Percentiles rank a stretch among this genome's conserved stretches.
Evolutionary conservation across 2,888 invertebrate species (phyloP).

Genomic region (Hypomecis punctinalis): DNA sequence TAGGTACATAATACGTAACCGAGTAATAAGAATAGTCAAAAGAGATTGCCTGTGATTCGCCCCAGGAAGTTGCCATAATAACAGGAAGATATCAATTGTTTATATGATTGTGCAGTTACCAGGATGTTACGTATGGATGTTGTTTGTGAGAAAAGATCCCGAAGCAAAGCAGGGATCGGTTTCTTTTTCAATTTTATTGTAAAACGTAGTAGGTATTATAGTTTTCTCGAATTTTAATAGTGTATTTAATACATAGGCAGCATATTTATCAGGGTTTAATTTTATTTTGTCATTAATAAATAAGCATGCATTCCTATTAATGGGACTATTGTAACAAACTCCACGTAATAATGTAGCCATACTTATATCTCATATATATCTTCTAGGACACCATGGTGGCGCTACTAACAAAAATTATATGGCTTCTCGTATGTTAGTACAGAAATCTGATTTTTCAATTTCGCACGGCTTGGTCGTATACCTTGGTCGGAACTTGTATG

Average conservation of each 20-base stretch:
- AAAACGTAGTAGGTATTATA: neutral
- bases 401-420: no score
- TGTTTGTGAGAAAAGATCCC: neutral
- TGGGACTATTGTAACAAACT: neutral
- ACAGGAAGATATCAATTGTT: slow-evolving; percentile 5
- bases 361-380: no score
- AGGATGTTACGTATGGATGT: slow-evolving; percentile 3
- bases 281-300: slow-evolving; percentile 1
- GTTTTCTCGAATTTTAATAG: neutral
- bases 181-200: neutral
- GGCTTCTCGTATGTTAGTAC: no score
- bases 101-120: neutral
- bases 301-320: neutral
- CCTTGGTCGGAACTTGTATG: no score
- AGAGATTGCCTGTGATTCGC: neutral
- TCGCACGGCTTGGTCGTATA: no score
- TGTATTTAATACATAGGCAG: slow-evolving; percentile 3
- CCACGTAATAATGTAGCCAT: neutral
- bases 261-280: slow-evolving; percentile 4
- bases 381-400: no score
- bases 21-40: no score
- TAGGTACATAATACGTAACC: no score
- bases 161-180: neutral
- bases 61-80: slow-evolving; percentile 1
- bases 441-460: no score